These are phyloP conservation scores for Platycheirus rosarum DNA, from an alignment of 2,888 invertebrate genomes.

Conservation along the genomic window DNA sequence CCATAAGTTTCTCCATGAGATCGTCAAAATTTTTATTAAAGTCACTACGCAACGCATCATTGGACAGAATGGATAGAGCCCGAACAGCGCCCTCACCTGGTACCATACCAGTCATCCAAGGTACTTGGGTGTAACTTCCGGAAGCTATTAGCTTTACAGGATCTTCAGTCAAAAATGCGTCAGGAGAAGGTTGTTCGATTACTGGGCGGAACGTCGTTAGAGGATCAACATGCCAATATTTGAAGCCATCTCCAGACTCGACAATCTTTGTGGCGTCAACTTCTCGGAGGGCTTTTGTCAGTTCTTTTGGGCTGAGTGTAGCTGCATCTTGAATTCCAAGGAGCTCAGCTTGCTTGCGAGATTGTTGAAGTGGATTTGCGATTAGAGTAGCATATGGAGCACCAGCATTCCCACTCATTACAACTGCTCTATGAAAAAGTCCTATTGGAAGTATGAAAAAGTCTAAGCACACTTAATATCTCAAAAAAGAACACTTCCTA, in stretches of 20 bases:
- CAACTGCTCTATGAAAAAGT: slow-evolving; percentile 83
- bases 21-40: slow-evolving; percentile 79
- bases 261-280: slow-evolving; percentile 81
- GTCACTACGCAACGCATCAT: slow-evolving; percentile 76
- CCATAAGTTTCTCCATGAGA: slow-evolving; percentile 78
- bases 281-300: slow-evolving; percentile 82
- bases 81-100: slow-evolving; percentile 84
- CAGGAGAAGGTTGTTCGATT: slow-evolving; percentile 80
- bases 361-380: slow-evolving; percentile 78
- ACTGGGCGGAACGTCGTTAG: slow-evolving; percentile 83
- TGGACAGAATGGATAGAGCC: slow-evolving; percentile 80
- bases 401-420: slow-evolving; percentile 83
- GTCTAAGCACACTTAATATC: too few relatives aligned
- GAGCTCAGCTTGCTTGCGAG: slow-evolving; percentile 81
- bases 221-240: slow-evolving; percentile 84
- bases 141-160: slow-evolving; percentile 81
- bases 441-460: too few relatives aligned
- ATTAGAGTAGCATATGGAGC: slow-evolving; percentile 79
- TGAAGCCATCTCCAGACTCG: slow-evolving; percentile 82
- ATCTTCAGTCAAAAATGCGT: slow-evolving; percentile 83
- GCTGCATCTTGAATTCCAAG: slow-evolving; percentile 80
- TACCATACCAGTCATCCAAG: slow-evolving; percentile 83
- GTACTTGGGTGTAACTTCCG: slow-evolving; percentile 82
- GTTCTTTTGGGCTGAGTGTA: slow-evolving; percentile 77
- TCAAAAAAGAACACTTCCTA: slow-evolving; percentile 37